Percentiles rank a stretch among this genome's conserved stretches.
Conservation (phyloP, 2,797 vertebrate species). For the Clarias platycephalus region DNA sequence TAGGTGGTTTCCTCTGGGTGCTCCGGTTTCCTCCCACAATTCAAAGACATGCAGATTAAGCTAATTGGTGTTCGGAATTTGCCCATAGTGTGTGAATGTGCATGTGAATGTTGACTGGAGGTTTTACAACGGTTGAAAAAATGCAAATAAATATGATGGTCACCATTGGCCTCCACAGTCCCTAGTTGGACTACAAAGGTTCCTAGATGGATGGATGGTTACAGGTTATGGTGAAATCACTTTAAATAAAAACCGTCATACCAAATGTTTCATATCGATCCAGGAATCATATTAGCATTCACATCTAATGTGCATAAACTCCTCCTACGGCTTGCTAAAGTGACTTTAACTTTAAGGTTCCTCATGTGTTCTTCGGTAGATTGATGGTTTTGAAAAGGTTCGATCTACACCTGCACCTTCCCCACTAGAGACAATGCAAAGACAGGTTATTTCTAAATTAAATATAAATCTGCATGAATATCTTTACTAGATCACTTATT, state of each 20-base stretch:
- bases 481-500: neutral
- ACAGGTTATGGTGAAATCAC: no score
- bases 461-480: neutral
- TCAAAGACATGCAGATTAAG: no score
- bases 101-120: no score
- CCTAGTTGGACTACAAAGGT: no score
- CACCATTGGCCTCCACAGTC: no score
- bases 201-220: no score
- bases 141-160: no score
- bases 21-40: no score
- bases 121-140: no score
- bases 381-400: neutral
- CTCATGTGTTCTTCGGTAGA: neutral
- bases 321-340: neutral
- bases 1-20: no score
- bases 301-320: neutral
- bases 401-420: neutral
- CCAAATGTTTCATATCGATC: neutral
- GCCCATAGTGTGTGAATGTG: no score
- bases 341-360: neutral
- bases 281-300: neutral
- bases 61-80: no score
- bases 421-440: neutral
- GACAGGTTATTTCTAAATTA: neutral
- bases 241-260: neutral